phyloP scores from a whole-genome alignment of 2,797 vertebrate genomes.

The Periparus ater region DNA sequence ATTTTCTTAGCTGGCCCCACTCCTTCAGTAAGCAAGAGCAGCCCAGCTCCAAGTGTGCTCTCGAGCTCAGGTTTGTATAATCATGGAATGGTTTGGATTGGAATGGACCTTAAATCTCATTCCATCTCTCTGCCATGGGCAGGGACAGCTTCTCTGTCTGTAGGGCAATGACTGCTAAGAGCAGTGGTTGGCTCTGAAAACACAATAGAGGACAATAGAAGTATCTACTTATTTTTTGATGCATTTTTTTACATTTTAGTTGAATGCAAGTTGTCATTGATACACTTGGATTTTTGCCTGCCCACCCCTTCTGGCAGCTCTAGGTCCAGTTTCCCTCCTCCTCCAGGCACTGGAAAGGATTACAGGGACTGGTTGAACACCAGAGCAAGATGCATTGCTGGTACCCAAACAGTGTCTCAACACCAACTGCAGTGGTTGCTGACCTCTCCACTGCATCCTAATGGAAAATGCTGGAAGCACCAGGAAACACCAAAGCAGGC shows the following conservation, averaged over 20 bases:
- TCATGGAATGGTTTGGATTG: neutral
- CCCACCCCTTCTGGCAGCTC: neutral
- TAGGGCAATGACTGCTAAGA: neutral
- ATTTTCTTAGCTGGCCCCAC: neutral
- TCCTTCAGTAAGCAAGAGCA: neutral
- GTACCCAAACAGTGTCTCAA: neutral
- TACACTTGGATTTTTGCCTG: neutral
- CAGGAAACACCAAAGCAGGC: neutral
- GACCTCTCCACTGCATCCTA: neutral
- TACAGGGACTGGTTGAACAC: neutral
- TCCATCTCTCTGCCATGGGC: neutral
- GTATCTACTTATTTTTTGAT: neutral
- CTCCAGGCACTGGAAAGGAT: neutral
- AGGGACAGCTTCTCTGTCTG: neutral
- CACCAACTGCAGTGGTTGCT: fast-evolving
- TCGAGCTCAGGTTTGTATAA: neutral
- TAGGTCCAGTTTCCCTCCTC: neutral
- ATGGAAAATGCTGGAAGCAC: neutral
- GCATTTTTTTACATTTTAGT: neutral
- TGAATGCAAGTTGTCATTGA: neutral
- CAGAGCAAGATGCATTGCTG: neutral
- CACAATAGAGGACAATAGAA: neutral
- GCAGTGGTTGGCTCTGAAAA: neutral
- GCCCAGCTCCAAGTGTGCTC: neutral
- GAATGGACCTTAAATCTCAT: neutral